Base-by-base conservation (phyloP, 2,888 invertebrate species). In the Thalpophila matura region DNA sequence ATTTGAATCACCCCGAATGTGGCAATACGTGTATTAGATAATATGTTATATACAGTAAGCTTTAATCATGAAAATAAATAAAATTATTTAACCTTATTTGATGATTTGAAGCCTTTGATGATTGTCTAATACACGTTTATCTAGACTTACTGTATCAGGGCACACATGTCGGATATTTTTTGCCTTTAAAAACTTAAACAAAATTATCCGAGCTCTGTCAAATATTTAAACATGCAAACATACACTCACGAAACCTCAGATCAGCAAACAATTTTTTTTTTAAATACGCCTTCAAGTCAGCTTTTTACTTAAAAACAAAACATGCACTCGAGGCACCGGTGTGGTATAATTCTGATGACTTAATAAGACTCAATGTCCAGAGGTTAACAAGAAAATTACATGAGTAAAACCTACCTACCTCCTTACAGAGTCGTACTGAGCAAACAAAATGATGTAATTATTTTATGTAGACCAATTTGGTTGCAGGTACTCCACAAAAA, bases 311-410 rank as follows among this genome's bases (percentile, higher is more conserved):
- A 50, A 71, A 79, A 79, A 76, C 70, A 73, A 74, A 76, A 77
- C 77, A 74, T 61, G 70, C 65, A 75, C 73, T 74, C 55, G 47
- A 58, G 65, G 73, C 70, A 71, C 72, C 71, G 69, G 81, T 80
- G 83, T 77, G 84, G 86, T 85, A 87, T 82, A 83, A 82, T 86
- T 87, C 85, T 91, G 90, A 91, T 91, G 86, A 83, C 89, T 91
- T 91, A 90, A 91, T 90, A 91, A 86, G 87, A 83, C 66, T 77
- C 80, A 68, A 82, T 85, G 88, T 86, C 81, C 80, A 79, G 69
- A 81, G 75, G 79, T 82, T 85, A 89, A 90, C 86, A 83, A 86
- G 88, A 85, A 89, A 89, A 91, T 91, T 89, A 81, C 81, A 83
- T 70, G 79, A 81, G 79, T 79, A 80, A 83, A 86, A 83, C 81